phyloP scores from a whole-genome alignment of 2,797 vertebrate species.

The Falco biarmicus region DNA sequence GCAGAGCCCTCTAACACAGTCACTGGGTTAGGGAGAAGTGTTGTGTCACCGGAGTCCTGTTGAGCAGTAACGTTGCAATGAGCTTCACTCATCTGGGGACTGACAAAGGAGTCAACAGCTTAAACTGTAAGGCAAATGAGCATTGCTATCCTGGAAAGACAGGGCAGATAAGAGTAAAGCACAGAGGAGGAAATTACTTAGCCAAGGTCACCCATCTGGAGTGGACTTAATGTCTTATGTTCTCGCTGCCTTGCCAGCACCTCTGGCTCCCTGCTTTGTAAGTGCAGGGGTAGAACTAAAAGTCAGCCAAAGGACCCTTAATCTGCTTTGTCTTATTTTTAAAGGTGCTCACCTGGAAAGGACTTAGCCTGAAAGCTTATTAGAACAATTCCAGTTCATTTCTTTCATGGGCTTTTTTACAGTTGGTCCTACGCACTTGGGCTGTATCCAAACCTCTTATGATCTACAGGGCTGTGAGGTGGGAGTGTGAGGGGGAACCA shows the following conservation, averaged over 20 bases:
- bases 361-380: conserved; percentile 1
- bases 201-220: not conserved
- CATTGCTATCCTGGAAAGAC: not conserved
- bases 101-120: not conserved
- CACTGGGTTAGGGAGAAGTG: not conserved
- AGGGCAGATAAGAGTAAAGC: not conserved
- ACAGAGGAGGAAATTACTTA: not conserved
- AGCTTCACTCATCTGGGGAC: not conserved
- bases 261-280: not conserved
- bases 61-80: not conserved
- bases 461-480: conserved; percentile 42
- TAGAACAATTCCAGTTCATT: conserved; percentile 21
- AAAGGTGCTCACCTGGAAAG: conserved; percentile 6
- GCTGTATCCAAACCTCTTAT: conserved; percentile 33
- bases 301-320: not conserved
- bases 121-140: not conserved
- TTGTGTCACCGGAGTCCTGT: not conserved
- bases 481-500: conserved; percentile 50
- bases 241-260: not conserved
- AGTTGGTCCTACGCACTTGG: not conserved
- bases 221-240: not conserved
- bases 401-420: conserved; percentile 52
- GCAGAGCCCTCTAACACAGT: not conserved
- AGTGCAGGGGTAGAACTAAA: not conserved
- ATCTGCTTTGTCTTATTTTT: not conserved